phyloP scores from a whole-genome alignment of 2,113 vertebrate genomes.

The Chaetops frenatus region DNA sequence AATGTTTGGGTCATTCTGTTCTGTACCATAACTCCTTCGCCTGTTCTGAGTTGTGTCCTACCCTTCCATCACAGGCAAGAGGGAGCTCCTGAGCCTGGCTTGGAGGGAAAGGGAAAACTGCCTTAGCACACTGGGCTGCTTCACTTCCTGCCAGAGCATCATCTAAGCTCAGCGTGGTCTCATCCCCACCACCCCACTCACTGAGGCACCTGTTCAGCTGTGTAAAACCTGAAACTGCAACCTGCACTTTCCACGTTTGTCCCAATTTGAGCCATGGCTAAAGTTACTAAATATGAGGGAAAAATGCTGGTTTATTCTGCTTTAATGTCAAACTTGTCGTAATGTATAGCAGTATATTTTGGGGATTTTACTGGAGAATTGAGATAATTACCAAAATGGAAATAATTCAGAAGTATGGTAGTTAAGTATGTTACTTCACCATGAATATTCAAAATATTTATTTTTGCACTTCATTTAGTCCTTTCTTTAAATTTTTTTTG shows the following conservation, averaged over 20 bases:
- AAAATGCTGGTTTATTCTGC: not conserved
- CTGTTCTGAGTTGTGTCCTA: not conserved
- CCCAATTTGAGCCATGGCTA: not conserved
- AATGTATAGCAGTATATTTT: not conserved
- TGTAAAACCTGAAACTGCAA: not conserved
- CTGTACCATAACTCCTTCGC: not conserved
- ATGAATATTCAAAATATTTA: not conserved
- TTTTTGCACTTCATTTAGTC: not conserved
- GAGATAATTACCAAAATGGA: not conserved
- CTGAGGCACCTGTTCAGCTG: fast-evolving
- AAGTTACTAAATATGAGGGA: not conserved
- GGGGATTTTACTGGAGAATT: not conserved
- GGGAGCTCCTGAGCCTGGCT: not conserved
- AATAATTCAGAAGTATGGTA: not conserved
- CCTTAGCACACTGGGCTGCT: not conserved
- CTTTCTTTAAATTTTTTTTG: not conserved
- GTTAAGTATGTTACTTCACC: not conserved
- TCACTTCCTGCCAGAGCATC: not conserved
- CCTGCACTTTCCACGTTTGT: not conserved
- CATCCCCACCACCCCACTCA: not conserved
- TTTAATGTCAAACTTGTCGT: not conserved
- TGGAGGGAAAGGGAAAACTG: not conserved
- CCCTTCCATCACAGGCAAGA: not conserved
- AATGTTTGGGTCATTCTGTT: not conserved
- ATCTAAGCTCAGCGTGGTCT: fast-evolving